Conservation (phyloP, 2,888 invertebrate species). For the Syrphus vitripennis region DNA sequence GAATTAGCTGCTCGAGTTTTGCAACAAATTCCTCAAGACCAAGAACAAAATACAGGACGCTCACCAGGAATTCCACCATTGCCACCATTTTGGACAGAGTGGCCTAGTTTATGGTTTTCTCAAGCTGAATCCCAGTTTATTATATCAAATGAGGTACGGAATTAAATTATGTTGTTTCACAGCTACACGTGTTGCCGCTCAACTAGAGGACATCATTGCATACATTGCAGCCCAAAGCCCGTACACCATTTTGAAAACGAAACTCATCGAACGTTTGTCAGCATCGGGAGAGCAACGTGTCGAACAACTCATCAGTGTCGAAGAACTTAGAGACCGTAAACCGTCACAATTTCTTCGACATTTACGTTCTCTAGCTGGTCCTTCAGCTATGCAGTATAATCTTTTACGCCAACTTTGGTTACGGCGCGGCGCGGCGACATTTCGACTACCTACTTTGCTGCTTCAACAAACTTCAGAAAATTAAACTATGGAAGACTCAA, state of each 20-base stretch:
- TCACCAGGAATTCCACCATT: neutral
- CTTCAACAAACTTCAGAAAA: too few species aligned
- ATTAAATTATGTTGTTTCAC: neutral
- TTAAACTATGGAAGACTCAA: too few species aligned
- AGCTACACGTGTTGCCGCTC: neutral
- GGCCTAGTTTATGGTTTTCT: conserved; percentile 23
- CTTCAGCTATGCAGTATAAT: neutral
- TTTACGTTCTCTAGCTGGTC: neutral
- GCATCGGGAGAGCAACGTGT: neutral
- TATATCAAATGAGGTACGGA: neutral
- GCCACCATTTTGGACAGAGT: conserved; percentile 15
- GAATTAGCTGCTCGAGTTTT: neutral
- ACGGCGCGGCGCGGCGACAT: too few species aligned
- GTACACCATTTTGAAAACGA: neutral
- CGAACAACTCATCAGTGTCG: neutral
- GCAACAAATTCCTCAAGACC: neutral
- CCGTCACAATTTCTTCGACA: conserved; percentile 23
- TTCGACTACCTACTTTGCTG: too few species aligned
- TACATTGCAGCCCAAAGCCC: neutral
- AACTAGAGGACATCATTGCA: neutral
- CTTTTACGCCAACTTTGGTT: conserved; percentile 5
- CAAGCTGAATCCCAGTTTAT: neutral
- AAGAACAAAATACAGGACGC: neutral
- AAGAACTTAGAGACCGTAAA: conserved; percentile 17
- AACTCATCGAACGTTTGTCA: too few species aligned